Evolutionary conservation across 2,888 invertebrate species (phyloP).

Genomic region (Carabus problematicus): DNA sequence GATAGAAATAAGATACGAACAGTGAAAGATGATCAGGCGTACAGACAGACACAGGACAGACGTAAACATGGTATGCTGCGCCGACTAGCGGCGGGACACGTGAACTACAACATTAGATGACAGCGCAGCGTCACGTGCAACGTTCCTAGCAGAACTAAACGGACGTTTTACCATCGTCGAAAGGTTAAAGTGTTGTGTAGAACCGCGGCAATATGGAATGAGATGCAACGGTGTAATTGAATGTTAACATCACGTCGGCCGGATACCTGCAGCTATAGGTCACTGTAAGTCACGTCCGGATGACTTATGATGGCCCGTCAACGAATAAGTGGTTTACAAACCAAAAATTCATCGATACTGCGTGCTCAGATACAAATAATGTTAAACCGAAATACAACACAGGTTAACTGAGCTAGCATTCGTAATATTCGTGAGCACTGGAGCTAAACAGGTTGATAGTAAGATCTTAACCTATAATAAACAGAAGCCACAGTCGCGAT

Average conservation of each 20-base stretch:
- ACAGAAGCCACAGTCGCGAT: no score
- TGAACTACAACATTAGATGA: no score
- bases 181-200: conserved; percentile 22
- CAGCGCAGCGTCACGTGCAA: no score
- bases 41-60: conserved; percentile 17
- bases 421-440: no score
- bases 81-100: background rate
- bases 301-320: background rate
- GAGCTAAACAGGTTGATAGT: no score
- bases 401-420: no score
- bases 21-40: conserved; percentile 30
- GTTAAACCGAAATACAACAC: no score
- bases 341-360: no score
- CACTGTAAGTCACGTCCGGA: conserved; percentile 8
- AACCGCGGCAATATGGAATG: conserved; percentile 3
- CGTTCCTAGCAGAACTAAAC: conserved; percentile 2
- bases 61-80: conserved; percentile 9
- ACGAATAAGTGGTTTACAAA: no score
- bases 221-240: conserved; percentile 22
- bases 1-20: conserved; percentile 32
- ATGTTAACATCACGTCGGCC: conserved; percentile 5
- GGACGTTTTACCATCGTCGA: conserved; percentile 6
- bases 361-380: no score
- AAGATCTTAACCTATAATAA: no score
- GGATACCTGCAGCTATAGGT: conserved; percentile 1